Percentiles rank a stretch among this genome's conserved stretches.
These are phyloP conservation scores for Orthosia cruda DNA, from an alignment of 2,888 invertebrate species.

Conservation along the genomic window DNA sequence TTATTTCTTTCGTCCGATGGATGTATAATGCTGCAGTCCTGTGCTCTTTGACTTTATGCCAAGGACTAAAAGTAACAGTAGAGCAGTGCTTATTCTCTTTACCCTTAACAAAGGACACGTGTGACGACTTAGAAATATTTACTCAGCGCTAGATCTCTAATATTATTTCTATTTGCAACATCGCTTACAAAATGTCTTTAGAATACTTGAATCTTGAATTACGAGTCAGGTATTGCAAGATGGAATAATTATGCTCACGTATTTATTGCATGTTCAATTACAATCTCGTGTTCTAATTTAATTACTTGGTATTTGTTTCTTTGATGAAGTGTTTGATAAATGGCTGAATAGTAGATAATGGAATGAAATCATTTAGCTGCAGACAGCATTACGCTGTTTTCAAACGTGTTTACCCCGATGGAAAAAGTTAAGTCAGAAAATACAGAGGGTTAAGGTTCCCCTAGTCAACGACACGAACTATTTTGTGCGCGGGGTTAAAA, in stretches of 20 bases:
- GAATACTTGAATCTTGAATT: conserved; percentile 28
- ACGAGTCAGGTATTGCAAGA: conserved; percentile 40
- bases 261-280: conserved; percentile 30
- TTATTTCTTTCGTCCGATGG: conserved; percentile 11
- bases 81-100: conserved; percentile 11
- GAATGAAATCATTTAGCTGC: conserved; percentile 1
- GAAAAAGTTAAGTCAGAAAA: background rate
- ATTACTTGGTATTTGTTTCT: conserved; percentile 22
- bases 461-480: no score
- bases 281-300: conserved; percentile 19
- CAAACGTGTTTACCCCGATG: background rate
- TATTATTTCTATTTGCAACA: conserved; percentile 29
- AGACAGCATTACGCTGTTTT: background rate
- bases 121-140: conserved; percentile 9
- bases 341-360: background rate
- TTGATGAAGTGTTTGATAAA: conserved; percentile 25
- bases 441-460: background rate
- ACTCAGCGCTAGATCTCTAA: background rate
- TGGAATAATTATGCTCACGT: conserved; percentile 38
- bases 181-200: conserved; percentile 31
- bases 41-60: conserved; percentile 1
- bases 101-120: conserved; percentile 14
- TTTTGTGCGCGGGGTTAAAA: no score
- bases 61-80: conserved; percentile 8
- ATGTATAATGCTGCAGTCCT: background rate